Evolutionary conservation across 23 tunicate species (phyloP).

Genomic region (Phallusia fumigata): DNA sequence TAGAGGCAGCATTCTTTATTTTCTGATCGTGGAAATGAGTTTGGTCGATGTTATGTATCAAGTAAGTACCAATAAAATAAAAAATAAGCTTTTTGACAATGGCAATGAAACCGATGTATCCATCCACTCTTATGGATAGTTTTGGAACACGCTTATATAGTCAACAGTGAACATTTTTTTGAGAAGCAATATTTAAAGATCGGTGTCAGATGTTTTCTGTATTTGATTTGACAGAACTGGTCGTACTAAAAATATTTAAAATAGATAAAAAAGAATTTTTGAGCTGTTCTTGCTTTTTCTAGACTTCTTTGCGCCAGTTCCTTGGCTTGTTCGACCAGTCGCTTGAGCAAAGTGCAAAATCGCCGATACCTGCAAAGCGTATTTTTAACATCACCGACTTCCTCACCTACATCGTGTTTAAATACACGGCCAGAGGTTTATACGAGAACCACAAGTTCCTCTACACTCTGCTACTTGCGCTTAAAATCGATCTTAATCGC

Average conservation of each 20-base stretch:
- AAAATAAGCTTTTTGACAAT: no score
- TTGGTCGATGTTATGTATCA: constrained; percentile 91
- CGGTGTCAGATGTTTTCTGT: no score
- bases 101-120: no score
- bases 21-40: constrained; percentile 88
- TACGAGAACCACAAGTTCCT: constrained; percentile 91
- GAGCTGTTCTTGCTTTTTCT: no score
- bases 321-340: constrained; percentile 73
- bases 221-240: no score
- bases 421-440: constrained; percentile 84
- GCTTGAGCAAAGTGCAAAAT: constrained; percentile 59
- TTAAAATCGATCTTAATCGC: constrained; percentile 75
- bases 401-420: constrained; percentile 70
- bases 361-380: constrained; percentile 80
- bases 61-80: constrained; percentile 14
- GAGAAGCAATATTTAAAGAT: no score
- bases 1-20: constrained; percentile 84
- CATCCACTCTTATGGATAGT: no score
- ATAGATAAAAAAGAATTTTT: no score
- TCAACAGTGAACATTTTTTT: no score
- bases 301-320: constrained; percentile 83
- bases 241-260: no score
- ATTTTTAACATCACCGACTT: constrained; percentile 80
- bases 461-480: constrained; percentile 76
- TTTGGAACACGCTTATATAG: no score